Evolutionary conservation across 2,113 vertebrate genomes (phyloP).

Genomic region (Scomber colias): DNA sequence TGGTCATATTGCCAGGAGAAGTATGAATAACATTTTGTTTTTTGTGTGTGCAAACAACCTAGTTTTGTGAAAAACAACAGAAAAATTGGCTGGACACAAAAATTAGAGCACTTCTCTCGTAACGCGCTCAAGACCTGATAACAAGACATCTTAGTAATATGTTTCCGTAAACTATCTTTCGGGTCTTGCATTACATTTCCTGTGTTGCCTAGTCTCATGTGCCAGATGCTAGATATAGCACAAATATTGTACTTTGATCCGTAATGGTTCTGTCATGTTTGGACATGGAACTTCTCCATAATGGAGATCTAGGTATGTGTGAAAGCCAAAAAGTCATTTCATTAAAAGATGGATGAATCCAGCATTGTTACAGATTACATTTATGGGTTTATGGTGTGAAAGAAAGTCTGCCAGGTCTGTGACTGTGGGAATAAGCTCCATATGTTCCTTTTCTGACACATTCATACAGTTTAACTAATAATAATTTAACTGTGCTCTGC

Average conservation of each 20-base stretch:
- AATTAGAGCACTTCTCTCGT: not conserved
- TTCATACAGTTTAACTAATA: not conserved
- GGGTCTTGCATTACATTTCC: not conserved
- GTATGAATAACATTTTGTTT: too few relatives aligned
- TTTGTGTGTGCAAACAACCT: too few relatives aligned
- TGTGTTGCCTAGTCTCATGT: not conserved
- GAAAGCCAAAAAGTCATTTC: constrained; percentile 17
- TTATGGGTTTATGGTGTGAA: constrained; percentile 36
- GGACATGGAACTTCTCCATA: constrained; percentile 16
- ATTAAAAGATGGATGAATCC: constrained; percentile 18
- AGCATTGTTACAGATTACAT: constrained; percentile 8
- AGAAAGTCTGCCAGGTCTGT: constrained; percentile 4
- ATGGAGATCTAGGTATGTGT: constrained; percentile 1
- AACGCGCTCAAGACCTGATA: not conserved
- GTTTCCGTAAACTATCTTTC: constrained; percentile 16
- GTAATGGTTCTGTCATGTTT: constrained; percentile 18
- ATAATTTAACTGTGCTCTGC: not conserved
- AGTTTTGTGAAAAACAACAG: too few relatives aligned
- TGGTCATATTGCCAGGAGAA: too few relatives aligned
- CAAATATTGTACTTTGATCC: constrained; percentile 3
- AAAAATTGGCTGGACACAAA: not conserved
- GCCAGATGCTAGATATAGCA: constrained; percentile 19
- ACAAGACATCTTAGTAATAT: constrained; percentile 8
- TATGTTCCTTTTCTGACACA: constrained; percentile 1
- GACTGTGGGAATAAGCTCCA: constrained; percentile 22